Evolutionary conservation across 2,888 invertebrate species (phyloP), one percentile per base, ranked within the genome.

Genomic region (Melinaea marsaeus): DNA sequence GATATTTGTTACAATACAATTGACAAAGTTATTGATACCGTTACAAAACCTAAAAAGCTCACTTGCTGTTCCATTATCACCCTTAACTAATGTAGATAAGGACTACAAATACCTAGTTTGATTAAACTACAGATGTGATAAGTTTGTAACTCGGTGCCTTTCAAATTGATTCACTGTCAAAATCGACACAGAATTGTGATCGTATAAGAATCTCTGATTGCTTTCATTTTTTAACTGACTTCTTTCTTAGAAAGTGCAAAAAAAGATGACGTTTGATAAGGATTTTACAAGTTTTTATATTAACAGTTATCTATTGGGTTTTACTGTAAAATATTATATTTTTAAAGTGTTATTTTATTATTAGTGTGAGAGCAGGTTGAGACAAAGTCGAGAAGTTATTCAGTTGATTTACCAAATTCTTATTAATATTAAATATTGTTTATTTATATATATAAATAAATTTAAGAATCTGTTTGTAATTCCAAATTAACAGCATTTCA

Each of bases 81-180:
- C 69, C 77, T 75, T 80, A 75, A 11, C 0, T 3, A 13, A 35
- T 33, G 6, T 0, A 1, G 58, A 70, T 72, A 72, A 71, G 67
- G 33, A n/a, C 3, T 54, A 22, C 45, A 5, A 2, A 9, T 47
- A 54, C 5, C 13, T 6, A 33, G 22, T 58, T 60, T 55, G 35
- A 34, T 35, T 65, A 54, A 54, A 11, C 47, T 34, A 35, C 37
- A 4, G 42, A 22, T 47, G n/a, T 22, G 22, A 33, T 35, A 54
- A 11, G 9, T 56, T 58, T 48, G 63, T 66, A 63, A 70, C 61
- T 58, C 63, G 67, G 74, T 77, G 77, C 79, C 79, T 80, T 85
- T 79, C 81, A 81, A 84, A 85, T 85, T 85, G 88, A 88, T 86
- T 85, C 78, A 80, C 85, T 85, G 87, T 87, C 86, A 86, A 82